Evolutionary conservation across 1,140 invertebrate genomes (phyloP).

Genomic region (Saccostrea echinata): DNA sequence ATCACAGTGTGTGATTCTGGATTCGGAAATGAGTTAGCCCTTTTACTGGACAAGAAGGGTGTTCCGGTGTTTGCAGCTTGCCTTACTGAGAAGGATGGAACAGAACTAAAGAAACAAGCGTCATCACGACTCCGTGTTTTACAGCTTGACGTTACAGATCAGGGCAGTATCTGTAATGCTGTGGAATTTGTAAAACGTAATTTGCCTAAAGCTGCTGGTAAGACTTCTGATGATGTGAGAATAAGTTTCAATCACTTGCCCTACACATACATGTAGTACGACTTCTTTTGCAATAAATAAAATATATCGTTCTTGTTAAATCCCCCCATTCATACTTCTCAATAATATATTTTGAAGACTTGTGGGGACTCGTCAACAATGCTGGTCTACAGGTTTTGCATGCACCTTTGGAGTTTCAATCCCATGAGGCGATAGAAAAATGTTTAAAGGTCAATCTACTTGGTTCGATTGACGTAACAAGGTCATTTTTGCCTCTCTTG

Average conservation of each 20-base stretch:
- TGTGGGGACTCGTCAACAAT: conserved; percentile 70
- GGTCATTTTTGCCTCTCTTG: conserved; percentile 86
- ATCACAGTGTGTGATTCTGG: conserved; percentile 81
- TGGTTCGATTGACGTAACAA: conserved; percentile 89
- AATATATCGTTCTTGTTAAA: too few species aligned
- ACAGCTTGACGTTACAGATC: conserved; percentile 59
- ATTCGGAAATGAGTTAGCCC: conserved; percentile 79
- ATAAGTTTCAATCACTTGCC: too few species aligned
- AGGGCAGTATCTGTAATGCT: conserved; percentile 48
- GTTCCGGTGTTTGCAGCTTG: conserved; percentile 80
- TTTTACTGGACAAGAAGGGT: conserved; percentile 76
- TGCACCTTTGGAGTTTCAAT: conserved; percentile 90
- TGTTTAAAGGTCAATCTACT: conserved; percentile 91
- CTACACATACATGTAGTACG: too few species aligned
- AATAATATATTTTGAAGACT: too few species aligned
- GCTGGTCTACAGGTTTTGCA: conserved; percentile 93
- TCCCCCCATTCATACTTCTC: too few species aligned
- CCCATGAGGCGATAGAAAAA: conserved; percentile 84
- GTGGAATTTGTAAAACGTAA: conserved; percentile 43
- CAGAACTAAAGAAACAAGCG: conserved; percentile 39
- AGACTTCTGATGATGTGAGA: background rate
- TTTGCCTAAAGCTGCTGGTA: background rate
- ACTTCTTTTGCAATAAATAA: too few species aligned
- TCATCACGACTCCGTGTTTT: conserved; percentile 48
- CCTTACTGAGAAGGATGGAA: conserved; percentile 57